Base-by-base conservation (phyloP, 1,140 invertebrate genomes). In the Bombus superbus region DNA sequence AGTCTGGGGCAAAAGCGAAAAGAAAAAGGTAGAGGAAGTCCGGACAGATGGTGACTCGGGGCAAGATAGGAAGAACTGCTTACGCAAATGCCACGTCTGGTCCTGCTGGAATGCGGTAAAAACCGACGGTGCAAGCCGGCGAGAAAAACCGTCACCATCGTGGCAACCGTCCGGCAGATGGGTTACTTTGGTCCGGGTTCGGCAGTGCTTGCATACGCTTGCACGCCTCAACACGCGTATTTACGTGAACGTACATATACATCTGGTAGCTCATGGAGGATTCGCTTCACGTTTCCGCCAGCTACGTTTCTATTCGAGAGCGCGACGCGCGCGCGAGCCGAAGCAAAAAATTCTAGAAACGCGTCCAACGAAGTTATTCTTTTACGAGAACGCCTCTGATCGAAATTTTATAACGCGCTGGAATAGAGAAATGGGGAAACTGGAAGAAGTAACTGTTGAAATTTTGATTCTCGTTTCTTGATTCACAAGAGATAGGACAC, bases 21-120 rank as follows among this genome's bases (percentile, higher is more conserved):
- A 88, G 59, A 88, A 89, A 86, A 86, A 83, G 81, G 72, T 87
- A 59, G 64, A 89, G 85, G 85, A 89, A 91, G 86, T 88, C 81
- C 86, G 74, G 83, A 90, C 90, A 92, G 87, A 92, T 92, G 88
- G 59, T 89, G 83, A 90, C 74, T 76, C 81, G 69, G 62, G 74
- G 69, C 59, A 44, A 79, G 79, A 81, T 88, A 88, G 87, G 86
- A 90, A 88, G 88, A 92, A 90, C 79, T 90, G 87, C 91, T 92
- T 93, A 90, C 89, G 92, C 91, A 92, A 93, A 92, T 91, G 91
- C 85, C 83, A 62, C 86, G 85, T 88, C 89, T 90, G 89, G 86
- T 66, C 80, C 80, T 62, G 85, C 35, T 90, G 92, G 92, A 94
- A 93, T 93, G 93, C 87, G 85, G 89, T 92, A 93, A 93, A 93